Evolutionary conservation across 2,113 vertebrate genomes (phyloP).

Genomic region (Dermatemys mawii): DNA sequence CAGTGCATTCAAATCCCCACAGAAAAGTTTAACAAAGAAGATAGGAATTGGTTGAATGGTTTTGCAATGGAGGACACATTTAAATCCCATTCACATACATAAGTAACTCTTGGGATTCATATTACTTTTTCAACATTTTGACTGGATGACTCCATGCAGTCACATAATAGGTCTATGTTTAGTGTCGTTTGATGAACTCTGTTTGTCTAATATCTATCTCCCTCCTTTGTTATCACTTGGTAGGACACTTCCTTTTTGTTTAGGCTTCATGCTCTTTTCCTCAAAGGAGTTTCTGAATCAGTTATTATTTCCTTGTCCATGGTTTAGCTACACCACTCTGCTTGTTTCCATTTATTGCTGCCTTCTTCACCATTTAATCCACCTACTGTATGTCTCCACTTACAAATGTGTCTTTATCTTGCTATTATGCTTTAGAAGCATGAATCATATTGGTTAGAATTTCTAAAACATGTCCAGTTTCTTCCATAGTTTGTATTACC

Average conservation of each 20-base stretch:
- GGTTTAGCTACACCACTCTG: constrained; percentile 39
- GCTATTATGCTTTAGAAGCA: constrained; percentile 14
- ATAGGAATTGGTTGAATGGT: neutral
- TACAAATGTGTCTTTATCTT: constrained; percentile 6
- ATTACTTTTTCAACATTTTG: neutral
- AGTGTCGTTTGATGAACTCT: neutral
- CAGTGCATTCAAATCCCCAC: neutral
- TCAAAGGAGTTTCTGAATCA: neutral
- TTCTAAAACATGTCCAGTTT: neutral
- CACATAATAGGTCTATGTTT: neutral
- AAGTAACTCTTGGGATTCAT: neutral
- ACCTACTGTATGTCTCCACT: neutral
- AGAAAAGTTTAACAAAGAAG: constrained; percentile 2
- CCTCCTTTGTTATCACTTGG: neutral
- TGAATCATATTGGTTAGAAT: constrained; percentile 2
- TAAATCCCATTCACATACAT: neutral
- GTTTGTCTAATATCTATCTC: neutral
- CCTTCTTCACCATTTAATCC: constrained; percentile 11
- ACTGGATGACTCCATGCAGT: neutral
- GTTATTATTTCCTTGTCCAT: constrained; percentile 24
- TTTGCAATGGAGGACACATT: fast-evolving
- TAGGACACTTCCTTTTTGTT: neutral
- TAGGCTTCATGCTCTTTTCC: neutral
- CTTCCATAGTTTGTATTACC: constrained; percentile 10
- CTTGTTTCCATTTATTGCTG: constrained; percentile 19